Conservation (phyloP, 1,140 invertebrate genomes). For the Himalopsyche phryganea region DNA sequence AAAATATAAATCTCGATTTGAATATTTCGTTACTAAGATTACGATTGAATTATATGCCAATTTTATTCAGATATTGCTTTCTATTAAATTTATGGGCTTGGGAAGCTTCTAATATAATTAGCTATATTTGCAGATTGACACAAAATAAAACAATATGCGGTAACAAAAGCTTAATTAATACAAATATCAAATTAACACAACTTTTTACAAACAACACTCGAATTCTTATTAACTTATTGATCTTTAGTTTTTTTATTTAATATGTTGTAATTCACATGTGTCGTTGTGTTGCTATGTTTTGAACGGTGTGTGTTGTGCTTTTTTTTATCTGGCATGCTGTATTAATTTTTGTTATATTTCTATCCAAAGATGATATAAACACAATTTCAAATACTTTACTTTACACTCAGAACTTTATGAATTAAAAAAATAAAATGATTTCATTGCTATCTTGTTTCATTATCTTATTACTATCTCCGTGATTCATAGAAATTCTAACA, state of each 20-base stretch:
- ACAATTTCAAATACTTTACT: neutral
- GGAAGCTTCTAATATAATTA: slow-evolving; percentile 2
- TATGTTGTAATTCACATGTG: neutral
- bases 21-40: too few species aligned
- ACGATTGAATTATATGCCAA: too few species aligned
- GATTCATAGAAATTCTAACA: slow-evolving; percentile 36
- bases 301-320: neutral
- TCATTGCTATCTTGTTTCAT: too few species aligned
- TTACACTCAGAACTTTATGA: too few species aligned
- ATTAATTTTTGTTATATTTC: neutral
- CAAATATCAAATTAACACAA: slow-evolving; percentile 6
- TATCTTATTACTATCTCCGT: neutral
- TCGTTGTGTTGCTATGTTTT: neutral
- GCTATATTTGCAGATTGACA: slow-evolving; percentile 9
- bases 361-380: slow-evolving; percentile 9
- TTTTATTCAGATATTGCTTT: neutral
- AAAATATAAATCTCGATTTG: too few species aligned
- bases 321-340: neutral
- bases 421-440: neutral
- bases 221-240: neutral
- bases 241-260: neutral
- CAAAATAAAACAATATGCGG: neutral
- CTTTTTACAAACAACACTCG: slow-evolving; percentile 1
- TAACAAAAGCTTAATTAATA: slow-evolving; percentile 1
- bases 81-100: slow-evolving; percentile 22